Percentiles rank a stretch among this genome's conserved stretches.
Evolutionary conservation across 2,797 vertebrate genomes (phyloP).

Genomic region (Mustela erminea): DNA sequence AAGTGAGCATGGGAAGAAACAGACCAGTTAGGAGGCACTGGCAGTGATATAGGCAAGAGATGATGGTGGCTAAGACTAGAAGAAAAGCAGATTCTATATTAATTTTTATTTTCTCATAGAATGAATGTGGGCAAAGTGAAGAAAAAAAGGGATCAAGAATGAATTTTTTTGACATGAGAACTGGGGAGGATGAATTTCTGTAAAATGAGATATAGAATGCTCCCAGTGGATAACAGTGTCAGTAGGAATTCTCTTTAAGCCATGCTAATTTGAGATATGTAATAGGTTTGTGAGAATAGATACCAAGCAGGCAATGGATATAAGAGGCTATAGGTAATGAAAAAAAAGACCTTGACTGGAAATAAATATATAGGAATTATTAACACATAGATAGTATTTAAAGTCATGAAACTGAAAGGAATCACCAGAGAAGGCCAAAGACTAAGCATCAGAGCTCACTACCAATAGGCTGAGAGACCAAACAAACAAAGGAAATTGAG

Average conservation of each 20-base stretch:
- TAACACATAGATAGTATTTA: background rate
- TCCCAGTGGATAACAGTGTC: background rate
- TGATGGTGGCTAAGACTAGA: background rate
- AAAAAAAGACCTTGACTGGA: background rate
- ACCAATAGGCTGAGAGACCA: background rate
- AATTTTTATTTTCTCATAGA: background rate
- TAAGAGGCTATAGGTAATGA: background rate
- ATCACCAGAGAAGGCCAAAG: background rate
- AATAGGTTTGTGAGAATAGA: background rate
- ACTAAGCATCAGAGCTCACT: background rate
- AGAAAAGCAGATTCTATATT: background rate
- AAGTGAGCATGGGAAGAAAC: background rate
- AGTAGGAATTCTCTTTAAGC: background rate
- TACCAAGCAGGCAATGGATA: background rate
- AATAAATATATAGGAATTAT: background rate
- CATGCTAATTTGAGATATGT: background rate
- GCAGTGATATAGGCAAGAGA: background rate
- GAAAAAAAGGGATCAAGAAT: background rate
- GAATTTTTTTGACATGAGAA: background rate
- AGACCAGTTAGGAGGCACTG: background rate
- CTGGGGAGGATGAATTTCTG: background rate
- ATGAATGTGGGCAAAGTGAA: background rate
- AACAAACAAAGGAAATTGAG: background rate
- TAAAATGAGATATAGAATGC: background rate
- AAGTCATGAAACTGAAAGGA: background rate